Base-by-base conservation (phyloP, 2,797 vertebrate genomes). In the Sebastes hubbsi region DNA sequence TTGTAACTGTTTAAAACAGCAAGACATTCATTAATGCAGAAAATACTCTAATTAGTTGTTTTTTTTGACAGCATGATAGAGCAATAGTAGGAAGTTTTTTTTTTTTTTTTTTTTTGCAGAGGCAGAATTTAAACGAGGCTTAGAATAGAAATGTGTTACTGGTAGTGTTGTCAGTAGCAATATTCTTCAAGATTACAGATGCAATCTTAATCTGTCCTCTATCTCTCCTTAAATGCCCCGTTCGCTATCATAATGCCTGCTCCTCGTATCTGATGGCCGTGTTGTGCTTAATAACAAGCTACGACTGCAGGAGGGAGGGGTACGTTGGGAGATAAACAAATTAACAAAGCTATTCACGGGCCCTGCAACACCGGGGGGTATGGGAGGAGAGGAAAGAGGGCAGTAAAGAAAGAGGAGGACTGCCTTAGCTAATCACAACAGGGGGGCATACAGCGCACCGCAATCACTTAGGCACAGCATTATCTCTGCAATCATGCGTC, bases 121-220 rank as follows among this genome's bases (percentile, higher is more conserved):
- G 73, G 74, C 52, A 59, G 49, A 72, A 68, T 78, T 65, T 77
- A 88, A 91, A 86, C 54, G 75, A 84, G 71, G 77, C 68, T 66
- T 76, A 20, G 75, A 85, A 82, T 84, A 87, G 68, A 70, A 90
- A 83, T 59, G 61, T 80, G 81, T 85, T 88, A 80, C 66, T 69
- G 63, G 82, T 49, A 62, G 65, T 52, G 78, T 72, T 84, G 91
- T 91, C 90, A 82, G 81, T 78, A 64, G 86, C 81, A 90, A 88
- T 91, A 91, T 91, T 92, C 84, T 77, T 91, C 80, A 87, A 93
- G 89, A 92, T 94, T 91, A 93, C 89, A 87, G 88, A 92, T 92
- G 78, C 88, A 89, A 91, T 92, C 92, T 92, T 89, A 93, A 94
- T 94, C 93, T 94, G 93, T 94, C 93, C 93, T 94, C 92, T 87